Evolutionary conservation across 2,113 vertebrate species (phyloP).

Genomic region (Ceyx melanurus): DNA sequence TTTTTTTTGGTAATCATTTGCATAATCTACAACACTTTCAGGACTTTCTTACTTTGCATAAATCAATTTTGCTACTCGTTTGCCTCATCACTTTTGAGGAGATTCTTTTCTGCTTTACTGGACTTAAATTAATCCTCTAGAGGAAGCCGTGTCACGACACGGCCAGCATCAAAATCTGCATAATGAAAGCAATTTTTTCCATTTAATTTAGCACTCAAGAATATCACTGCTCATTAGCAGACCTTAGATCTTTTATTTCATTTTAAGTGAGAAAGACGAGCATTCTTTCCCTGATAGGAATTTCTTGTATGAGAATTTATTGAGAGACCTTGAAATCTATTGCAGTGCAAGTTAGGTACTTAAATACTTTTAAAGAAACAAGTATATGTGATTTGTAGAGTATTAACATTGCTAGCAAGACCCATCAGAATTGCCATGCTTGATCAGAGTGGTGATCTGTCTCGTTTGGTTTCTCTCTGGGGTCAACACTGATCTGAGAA

Average conservation of each 20-base stretch:
- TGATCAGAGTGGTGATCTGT: background rate
- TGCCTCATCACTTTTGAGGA: conserved; percentile 58
- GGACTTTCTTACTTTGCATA: conserved; percentile 70
- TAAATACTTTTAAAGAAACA: background rate
- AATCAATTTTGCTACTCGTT: conserved; percentile 73
- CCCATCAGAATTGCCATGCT: background rate
- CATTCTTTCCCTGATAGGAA: background rate
- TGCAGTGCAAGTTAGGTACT: background rate
- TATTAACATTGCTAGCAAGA: background rate
- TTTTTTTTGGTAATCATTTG: conserved; percentile 43
- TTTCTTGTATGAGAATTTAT: background rate
- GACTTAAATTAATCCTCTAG: conserved; percentile 75
- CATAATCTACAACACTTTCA: conserved; percentile 68
- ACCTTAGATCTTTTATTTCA: conserved; percentile 59
- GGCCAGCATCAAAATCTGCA: conserved; percentile 57
- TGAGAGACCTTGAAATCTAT: background rate
- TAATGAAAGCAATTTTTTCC: conserved; percentile 62
- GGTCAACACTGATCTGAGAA: conserved; percentile 6
- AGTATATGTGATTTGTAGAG: background rate
- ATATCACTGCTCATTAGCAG: conserved; percentile 60
- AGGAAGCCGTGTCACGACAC: conserved; percentile 54
- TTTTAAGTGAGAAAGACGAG: conserved; percentile 38
- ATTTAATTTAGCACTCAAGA: conserved; percentile 63
- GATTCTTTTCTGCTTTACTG: conserved; percentile 61
- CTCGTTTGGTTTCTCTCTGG: background rate